phyloP scores from a whole-genome alignment of 2,888 invertebrate species.

The Volucella bombylans region DNA sequence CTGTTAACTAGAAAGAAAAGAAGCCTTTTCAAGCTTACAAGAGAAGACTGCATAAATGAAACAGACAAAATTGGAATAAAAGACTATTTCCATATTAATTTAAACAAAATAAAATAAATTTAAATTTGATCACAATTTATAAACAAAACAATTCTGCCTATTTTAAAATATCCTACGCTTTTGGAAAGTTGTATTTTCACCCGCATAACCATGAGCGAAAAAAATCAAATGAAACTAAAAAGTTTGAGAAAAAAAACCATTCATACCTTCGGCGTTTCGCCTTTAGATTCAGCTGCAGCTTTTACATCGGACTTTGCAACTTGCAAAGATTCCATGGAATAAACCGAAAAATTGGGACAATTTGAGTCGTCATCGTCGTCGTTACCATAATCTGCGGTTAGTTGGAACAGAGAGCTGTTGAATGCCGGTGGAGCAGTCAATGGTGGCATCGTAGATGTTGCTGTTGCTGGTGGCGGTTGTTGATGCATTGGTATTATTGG shows the following conservation, averaged over 20 bases:
- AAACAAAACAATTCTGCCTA: no score
- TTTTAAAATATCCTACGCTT: not conserved
- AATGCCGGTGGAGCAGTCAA: slow-evolving; percentile 77
- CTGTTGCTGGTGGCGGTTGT: slow-evolving; percentile 20
- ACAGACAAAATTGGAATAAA: no score
- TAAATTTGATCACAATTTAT: no score
- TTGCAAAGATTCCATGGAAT: slow-evolving; percentile 91
- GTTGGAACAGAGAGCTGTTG: slow-evolving; percentile 79
- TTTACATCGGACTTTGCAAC: slow-evolving; percentile 80
- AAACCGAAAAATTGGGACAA: slow-evolving; percentile 93
- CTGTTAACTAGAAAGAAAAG: no score
- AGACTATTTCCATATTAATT: no score
- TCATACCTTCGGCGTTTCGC: slow-evolving; percentile 79
- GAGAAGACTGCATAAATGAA: no score
- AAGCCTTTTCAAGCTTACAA: no score
- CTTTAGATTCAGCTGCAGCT: slow-evolving; percentile 67
- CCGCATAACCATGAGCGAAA: slow-evolving; percentile 8
- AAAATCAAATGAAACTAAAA: slow-evolving; percentile 21
- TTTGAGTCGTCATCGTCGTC: slow-evolving; percentile 86
- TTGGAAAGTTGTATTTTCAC: slow-evolving; percentile 62
- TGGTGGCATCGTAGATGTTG: slow-evolving; percentile 77
- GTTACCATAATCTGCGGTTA: slow-evolving; percentile 80
- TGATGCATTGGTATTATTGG: slow-evolving; percentile 75
- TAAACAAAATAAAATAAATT: no score
- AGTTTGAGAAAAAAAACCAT: slow-evolving; percentile 54